These are phyloP conservation scores for Tachina grossa DNA, from an alignment of 2,888 invertebrate genomes.

Conservation along the genomic window DNA sequence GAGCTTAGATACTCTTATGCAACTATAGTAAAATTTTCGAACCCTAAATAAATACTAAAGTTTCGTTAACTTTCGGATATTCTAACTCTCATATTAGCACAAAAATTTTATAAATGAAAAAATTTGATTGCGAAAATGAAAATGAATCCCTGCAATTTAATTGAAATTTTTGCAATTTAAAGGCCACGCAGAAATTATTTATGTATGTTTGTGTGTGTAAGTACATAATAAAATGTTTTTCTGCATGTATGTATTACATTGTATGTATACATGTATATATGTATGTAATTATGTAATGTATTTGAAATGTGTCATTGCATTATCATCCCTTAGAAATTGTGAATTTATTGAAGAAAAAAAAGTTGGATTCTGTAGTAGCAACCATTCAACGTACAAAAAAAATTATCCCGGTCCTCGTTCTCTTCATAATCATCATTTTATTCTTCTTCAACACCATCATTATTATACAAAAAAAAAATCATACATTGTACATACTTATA, in stretches of 20 bases:
- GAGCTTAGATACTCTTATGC: no score
- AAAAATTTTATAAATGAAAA: not conserved
- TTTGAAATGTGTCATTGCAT: conserved; percentile 52
- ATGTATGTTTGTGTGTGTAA: not conserved
- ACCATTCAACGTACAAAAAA: conserved; percentile 9
- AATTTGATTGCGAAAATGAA: conserved; percentile 37
- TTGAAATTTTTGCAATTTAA: conserved; percentile 7
- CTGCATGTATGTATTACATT: not conserved
- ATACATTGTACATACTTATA: conserved; percentile 1
- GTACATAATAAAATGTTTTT: no score
- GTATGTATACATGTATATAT: not conserved
- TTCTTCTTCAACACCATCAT: conserved; percentile 36
- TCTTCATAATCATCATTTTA: conserved; percentile 36
- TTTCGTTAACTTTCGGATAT: no score
- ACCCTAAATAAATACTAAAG: no score
- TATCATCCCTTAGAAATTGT: conserved; percentile 66
- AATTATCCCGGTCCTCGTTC: conserved; percentile 22
- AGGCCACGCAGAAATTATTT: not conserved
- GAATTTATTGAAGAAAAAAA: conserved; percentile 48
- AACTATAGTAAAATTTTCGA: no score
- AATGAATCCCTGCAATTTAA: conserved; percentile 44
- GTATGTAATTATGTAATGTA: not conserved
- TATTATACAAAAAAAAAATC: conserved; percentile 13
- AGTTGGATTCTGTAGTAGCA: conserved; percentile 31
- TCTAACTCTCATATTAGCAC: not conserved